Evolutionary conservation across 2,888 invertebrate species (phyloP), one percentile per base, ranked within the genome.

Genomic region (Drosophila pegasa): DNA sequence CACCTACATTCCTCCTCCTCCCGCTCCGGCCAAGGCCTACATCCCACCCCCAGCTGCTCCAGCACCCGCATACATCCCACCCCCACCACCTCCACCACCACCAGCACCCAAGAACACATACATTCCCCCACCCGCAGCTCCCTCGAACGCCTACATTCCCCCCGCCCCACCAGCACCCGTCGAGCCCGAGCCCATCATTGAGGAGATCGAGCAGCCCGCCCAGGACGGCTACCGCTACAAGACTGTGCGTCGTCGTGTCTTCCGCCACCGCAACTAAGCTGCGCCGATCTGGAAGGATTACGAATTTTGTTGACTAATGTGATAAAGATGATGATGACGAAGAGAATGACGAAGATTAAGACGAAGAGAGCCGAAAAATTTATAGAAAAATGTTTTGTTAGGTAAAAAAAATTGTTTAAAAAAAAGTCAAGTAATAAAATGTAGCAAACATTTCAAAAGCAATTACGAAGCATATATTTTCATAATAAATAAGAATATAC

Each of bases 181-280:
- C 22, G 79, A 79, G 51, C 50, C 63, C 9, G 75, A 78, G 37
- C 75, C 83, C 41, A 14, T 65, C 35, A 16, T 68, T 25, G 76
- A 87, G 59, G 74, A 76, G 67, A 61, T 83, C 68, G 84, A 89
- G 31, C 87, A 88, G 60, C 89, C 87, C 10, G 74, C 89, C 33
- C 76, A 87, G 72, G 86, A 86, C 50, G 86, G 86, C 2, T 86
- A 86, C 66, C 86, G 89, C 65, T 86, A 86, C 74, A 86, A 75
- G 81, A 86, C 86, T 14, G 85, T 86, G 25, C 86, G 86, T 41
- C 86, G 86, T 63, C 89, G 89, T 18, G 89, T 86, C 74, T 75
- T 88, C 84, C 90, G 86, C 33, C 76, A 80, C 56, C 86, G 86
- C 67, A 78, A 80, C 78, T 86, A 75, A 68, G 18, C 25, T 20